Percentiles rank a stretch among this genome's conserved stretches.
These are phyloP conservation scores for Lasioglossum villosulum DNA, from an alignment of 2,888 invertebrate genomes.

Conservation along the genomic window DNA sequence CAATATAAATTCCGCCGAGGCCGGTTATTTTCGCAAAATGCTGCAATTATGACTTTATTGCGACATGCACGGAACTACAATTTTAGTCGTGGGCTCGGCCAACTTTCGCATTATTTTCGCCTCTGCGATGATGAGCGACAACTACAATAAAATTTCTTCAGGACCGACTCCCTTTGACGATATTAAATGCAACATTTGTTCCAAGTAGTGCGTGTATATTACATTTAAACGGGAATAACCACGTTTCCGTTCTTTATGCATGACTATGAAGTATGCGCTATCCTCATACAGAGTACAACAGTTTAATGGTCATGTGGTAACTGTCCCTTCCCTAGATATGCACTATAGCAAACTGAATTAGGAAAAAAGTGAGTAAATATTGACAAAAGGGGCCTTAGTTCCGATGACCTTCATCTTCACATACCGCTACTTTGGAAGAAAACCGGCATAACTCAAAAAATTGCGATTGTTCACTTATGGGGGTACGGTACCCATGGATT, in stretches of 20 bases:
- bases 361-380: neutral
- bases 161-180: neutral
- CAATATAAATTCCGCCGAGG: conserved; percentile 57
- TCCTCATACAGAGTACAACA: neutral
- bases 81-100: conserved; percentile 31
- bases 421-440: too few relatives aligned
- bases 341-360: neutral
- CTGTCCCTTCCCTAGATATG: neutral
- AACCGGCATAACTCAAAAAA: too few relatives aligned
- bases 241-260: neutral
- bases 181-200: conserved; percentile 18
- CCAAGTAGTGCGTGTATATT: neutral
- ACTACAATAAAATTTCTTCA: conserved; percentile 21
- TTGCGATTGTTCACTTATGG: too few relatives aligned
- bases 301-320: neutral
- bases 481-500: too few relatives aligned
- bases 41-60: conserved; percentile 63
- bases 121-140: conserved; percentile 8
- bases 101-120: conserved; percentile 24
- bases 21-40: conserved; percentile 57
- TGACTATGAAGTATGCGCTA: neutral
- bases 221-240: neutral
- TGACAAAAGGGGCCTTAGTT: too few relatives aligned
- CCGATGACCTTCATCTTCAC: too few relatives aligned
- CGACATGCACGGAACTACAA: conserved; percentile 49